Evolutionary conservation across 2,113 vertebrate species (phyloP).

Genomic region (Benitochromis conjunctus): DNA sequence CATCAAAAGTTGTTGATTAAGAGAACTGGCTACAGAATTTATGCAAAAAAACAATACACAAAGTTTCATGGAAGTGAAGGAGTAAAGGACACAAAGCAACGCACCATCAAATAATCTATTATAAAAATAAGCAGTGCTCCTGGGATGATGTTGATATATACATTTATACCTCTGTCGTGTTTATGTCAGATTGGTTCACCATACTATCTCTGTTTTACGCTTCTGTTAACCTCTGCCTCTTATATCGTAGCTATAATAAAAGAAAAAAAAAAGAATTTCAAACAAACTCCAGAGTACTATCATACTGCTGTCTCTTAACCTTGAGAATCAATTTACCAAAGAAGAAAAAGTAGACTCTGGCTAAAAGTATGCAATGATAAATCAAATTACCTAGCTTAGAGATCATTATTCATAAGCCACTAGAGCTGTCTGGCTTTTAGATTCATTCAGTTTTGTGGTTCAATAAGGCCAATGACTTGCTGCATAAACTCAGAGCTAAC

Average conservation of each 20-base stretch:
- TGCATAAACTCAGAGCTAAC: constrained; percentile 44
- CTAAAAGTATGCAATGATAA: constrained; percentile 50
- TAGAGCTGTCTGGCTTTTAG: constrained; percentile 45
- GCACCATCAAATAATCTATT: constrained; percentile 4
- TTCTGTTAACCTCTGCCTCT: neutral
- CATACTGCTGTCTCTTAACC: constrained; percentile 21
- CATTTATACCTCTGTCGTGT: neutral
- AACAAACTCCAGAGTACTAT: constrained; percentile 23
- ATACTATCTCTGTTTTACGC: neutral
- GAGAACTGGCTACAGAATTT: constrained; percentile 3
- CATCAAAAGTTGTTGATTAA: constrained; percentile 14
- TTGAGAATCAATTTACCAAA: constrained; percentile 49
- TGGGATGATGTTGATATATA: constrained; percentile 13
- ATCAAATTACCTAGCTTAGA: constrained; percentile 56
- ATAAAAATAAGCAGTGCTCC: constrained; percentile 25
- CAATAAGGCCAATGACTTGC: constrained; percentile 52
- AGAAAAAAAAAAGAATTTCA: constrained; percentile 20
- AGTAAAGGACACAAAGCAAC: constrained; percentile 30
- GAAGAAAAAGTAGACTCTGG: constrained; percentile 37
- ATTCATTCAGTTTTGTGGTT: constrained; percentile 47
- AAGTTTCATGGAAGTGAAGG: neutral
- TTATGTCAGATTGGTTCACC: neutral
- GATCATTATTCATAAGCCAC: constrained; percentile 58
- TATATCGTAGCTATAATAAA: neutral
- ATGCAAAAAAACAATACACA: neutral